Conservation (phyloP, 2,113 vertebrate genomes). For the human (Homo sapiens) region DNA sequence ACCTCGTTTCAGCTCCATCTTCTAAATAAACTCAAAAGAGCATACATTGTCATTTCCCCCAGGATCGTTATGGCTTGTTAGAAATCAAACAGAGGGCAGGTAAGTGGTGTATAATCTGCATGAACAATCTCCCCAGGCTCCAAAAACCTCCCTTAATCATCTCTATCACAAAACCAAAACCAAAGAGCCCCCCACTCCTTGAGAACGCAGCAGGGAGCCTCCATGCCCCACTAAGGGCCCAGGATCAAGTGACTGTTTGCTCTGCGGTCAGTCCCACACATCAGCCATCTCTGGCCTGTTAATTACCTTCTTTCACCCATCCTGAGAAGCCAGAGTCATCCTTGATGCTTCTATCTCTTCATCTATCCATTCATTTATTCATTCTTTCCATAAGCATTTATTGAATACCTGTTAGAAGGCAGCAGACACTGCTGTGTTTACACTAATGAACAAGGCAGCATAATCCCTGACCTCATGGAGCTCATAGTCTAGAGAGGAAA, state of each 20-base stretch:
- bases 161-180: constrained; percentile 30
- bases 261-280: background rate
- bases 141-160: constrained; percentile 72
- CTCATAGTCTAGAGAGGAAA: background rate
- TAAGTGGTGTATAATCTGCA: constrained; percentile 79
- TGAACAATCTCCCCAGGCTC: constrained; percentile 75
- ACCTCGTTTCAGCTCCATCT: constrained; percentile 56
- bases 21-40: constrained; percentile 79
- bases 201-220: background rate
- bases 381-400: background rate
- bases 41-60: constrained; percentile 71
- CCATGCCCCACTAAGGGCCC: background rate
- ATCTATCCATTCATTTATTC: background rate
- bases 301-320: background rate
- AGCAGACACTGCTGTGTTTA: background rate
- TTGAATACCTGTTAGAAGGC: background rate
- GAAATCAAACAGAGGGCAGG: constrained; percentile 83
- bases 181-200: accelerated
- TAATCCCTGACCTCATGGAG: background rate
- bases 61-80: constrained; percentile 76
- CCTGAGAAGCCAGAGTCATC: background rate
- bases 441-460: background rate
- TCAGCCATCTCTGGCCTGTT: background rate
- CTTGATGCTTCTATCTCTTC: background rate
- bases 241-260: background rate